phyloP scores from a whole-genome alignment of 2,113 vertebrate genomes.

The Ochotona princeps region DNA sequence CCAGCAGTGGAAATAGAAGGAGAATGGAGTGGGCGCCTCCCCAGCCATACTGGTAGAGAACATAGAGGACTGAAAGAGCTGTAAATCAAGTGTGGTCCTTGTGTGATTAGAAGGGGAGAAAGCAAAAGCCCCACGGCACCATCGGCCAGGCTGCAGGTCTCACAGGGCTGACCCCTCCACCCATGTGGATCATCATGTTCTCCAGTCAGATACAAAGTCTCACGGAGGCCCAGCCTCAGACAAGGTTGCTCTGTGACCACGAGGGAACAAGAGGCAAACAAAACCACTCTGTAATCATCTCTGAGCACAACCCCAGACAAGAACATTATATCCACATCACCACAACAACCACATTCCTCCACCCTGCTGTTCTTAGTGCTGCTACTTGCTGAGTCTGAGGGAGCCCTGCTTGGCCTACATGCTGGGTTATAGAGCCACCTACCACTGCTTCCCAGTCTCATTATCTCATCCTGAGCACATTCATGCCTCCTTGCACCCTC shows the following conservation, averaged over 20 bases:
- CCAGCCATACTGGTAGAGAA: not conserved
- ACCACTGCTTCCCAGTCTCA: not conserved
- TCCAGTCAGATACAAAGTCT: not conserved
- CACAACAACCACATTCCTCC: not conserved
- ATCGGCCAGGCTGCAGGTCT: not conserved
- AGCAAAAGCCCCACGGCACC: not conserved
- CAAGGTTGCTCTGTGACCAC: not conserved
- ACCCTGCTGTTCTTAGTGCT: not conserved
- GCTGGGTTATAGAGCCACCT: not conserved
- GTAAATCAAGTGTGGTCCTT: not conserved
- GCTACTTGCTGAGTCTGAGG: not conserved
- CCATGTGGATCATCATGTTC: not conserved
- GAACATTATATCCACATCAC: not conserved
- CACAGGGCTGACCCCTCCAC: not conserved
- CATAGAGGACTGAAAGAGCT: no score
- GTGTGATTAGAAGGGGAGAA: not conserved
- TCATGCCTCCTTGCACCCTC: not conserved
- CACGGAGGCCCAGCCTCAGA: not conserved
- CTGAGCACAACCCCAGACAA: slow-evolving; percentile 18
- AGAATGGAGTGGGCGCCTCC: not conserved
- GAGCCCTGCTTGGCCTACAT: not conserved
- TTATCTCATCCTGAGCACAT: not conserved
- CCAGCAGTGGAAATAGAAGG: not conserved
- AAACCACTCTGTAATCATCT: slow-evolving; percentile 13
- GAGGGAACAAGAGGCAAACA: slow-evolving; percentile 16